phyloP scores from a whole-genome alignment of 2,113 vertebrate species.

The Mus musculus region GRCm39 chr5:38754001-38754500 shows the following conservation, averaged over 20 bases:
- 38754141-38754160: neutral
- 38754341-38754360: neutral
- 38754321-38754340: neutral
- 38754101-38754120: neutral
- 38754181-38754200: neutral
- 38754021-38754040: neutral
- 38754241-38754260: neutral
- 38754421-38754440: neutral
- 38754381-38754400: neutral
- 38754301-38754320: neutral
- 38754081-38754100: neutral
- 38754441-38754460: neutral
- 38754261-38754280: neutral
- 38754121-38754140: neutral
- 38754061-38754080: neutral
- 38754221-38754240: neutral
- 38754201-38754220: neutral
- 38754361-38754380: neutral
- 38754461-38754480: neutral
- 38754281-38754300: neutral
- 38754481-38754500: neutral
- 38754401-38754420: neutral
- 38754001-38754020: neutral
- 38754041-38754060: neutral
- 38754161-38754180: neutral